Percentiles rank a stretch among this genome's conserved stretches.
These are phyloP conservation scores for Heliornis fulica DNA, from an alignment of 2,113 vertebrate species.

Conservation along the genomic window DNA sequence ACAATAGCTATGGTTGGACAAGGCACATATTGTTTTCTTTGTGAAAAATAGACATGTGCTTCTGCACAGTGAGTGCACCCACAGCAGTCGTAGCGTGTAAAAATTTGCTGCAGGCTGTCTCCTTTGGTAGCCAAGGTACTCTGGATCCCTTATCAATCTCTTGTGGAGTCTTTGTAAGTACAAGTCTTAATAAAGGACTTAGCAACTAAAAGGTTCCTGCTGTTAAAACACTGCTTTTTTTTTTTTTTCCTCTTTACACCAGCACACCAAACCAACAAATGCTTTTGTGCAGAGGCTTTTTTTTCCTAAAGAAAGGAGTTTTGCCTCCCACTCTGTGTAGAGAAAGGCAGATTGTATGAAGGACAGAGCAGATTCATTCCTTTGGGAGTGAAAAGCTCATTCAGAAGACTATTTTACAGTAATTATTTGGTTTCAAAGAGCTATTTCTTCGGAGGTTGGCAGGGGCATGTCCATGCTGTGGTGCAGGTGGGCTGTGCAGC, in stretches of 20 bases:
- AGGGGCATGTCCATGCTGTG: neutral
- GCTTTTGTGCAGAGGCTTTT: neutral
- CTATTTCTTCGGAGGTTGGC: neutral
- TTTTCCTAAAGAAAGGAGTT: neutral
- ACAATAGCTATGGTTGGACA: neutral
- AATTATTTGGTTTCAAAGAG: neutral
- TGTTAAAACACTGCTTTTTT: neutral
- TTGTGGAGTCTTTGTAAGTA: neutral
- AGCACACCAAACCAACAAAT: neutral
- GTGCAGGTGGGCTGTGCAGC: neutral
- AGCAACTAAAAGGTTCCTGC: neutral
- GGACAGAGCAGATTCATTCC: neutral
- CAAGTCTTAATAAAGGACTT: neutral
- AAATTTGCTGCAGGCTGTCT: neutral
- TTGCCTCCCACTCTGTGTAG: neutral
- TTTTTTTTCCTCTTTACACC: neutral
- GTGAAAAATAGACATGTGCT: accelerated
- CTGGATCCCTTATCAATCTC: neutral
- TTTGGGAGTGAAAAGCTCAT: neutral
- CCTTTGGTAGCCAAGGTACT: neutral
- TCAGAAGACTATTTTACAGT: neutral
- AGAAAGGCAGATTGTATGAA: neutral
- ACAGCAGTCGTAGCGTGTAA: neutral
- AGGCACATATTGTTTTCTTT: neutral
- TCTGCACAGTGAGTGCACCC: neutral